Conservation (phyloP, 2,888 invertebrate species). For the Masnerella sp. region DNA sequence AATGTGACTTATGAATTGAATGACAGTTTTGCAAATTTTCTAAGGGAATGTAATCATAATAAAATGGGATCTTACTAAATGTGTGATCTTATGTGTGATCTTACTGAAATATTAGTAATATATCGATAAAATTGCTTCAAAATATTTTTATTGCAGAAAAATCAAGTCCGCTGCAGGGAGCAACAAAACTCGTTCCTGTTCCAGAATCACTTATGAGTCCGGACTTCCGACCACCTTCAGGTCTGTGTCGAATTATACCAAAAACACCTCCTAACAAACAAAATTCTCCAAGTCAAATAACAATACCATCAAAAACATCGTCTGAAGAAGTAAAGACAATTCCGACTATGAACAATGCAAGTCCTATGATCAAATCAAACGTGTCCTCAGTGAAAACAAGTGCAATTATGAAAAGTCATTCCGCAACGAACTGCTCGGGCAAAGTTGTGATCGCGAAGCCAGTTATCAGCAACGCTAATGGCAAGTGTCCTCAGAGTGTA, state of each 20-base stretch:
- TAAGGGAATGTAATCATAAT: too few relatives aligned
- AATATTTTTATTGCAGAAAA: slow-evolving; percentile 68
- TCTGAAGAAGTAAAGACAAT: slow-evolving; percentile 69
- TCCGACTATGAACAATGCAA: slow-evolving; percentile 70
- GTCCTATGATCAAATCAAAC: slow-evolving; percentile 71
- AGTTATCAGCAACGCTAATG: slow-evolving; percentile 66
- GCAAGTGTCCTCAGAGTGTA: slow-evolving; percentile 72
- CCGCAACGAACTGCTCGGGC: slow-evolving; percentile 69
- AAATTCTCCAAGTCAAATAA: slow-evolving; percentile 72
- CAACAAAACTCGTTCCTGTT: slow-evolving; percentile 92
- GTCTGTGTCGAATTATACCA: slow-evolving; percentile 70
- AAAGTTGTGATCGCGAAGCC: slow-evolving; percentile 72
- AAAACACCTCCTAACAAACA: slow-evolving; percentile 71
- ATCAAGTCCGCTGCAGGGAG: slow-evolving; percentile 85
- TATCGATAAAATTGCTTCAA: too few relatives aligned
- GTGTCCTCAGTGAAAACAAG: slow-evolving; percentile 67
- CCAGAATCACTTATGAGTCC: slow-evolving; percentile 93
- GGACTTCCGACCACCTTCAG: slow-evolving; percentile 81
- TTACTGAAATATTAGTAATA: too few relatives aligned
- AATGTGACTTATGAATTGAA: too few relatives aligned
- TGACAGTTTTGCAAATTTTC: too few relatives aligned
- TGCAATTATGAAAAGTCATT: slow-evolving; percentile 70
- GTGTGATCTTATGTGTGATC: too few relatives aligned
- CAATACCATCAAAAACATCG: slow-evolving; percentile 67
- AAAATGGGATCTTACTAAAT: too few relatives aligned